A percentile compares a stretch with the other conserved stretches of the same genome.
Conservation (phyloP, 2,888 invertebrate genomes). For the Cheilosia impressa region DNA sequence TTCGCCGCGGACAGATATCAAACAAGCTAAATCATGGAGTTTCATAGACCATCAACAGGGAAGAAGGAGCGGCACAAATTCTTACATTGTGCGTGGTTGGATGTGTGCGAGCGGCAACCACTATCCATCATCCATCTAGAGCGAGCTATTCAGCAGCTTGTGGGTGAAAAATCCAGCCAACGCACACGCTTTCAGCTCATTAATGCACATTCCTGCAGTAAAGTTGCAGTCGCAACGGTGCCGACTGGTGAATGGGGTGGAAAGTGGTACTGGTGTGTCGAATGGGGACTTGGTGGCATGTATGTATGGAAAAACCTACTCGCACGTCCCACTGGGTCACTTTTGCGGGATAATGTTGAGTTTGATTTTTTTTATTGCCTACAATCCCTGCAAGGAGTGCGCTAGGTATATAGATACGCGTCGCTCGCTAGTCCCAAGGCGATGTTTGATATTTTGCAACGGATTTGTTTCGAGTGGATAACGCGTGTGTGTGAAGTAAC, state of each 20-base stretch:
- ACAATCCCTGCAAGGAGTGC: background rate
- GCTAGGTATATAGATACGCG: background rate
- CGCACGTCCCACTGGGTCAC: conserved; percentile 62
- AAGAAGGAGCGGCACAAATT: conserved; percentile 25
- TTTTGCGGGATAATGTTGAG: conserved; percentile 50
- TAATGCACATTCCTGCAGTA: conserved; percentile 58
- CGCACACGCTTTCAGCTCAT: conserved; percentile 67
- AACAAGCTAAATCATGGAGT: conserved; percentile 50
- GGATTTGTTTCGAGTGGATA: conserved; percentile 43
- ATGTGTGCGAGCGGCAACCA: background rate
- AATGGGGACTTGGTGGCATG: background rate
- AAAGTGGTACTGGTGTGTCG: background rate
- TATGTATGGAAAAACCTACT: background rate
- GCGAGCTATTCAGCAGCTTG: conserved; percentile 45
- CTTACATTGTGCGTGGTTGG: background rate
- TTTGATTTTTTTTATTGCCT: conserved; percentile 6
- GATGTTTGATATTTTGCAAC: conserved; percentile 62
- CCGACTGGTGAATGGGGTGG: background rate
- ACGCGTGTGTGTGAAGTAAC: conserved; percentile 1
- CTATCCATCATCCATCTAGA: conserved; percentile 49
- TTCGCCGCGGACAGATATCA: conserved; percentile 62
- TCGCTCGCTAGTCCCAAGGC: conserved; percentile 67
- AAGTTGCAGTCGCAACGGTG: conserved; percentile 34
- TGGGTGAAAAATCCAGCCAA: conserved; percentile 34
- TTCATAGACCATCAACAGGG: conserved; percentile 49